Base-by-base conservation (phyloP, 2,113 vertebrate species). In the Opisthocomus hoazin region DNA sequence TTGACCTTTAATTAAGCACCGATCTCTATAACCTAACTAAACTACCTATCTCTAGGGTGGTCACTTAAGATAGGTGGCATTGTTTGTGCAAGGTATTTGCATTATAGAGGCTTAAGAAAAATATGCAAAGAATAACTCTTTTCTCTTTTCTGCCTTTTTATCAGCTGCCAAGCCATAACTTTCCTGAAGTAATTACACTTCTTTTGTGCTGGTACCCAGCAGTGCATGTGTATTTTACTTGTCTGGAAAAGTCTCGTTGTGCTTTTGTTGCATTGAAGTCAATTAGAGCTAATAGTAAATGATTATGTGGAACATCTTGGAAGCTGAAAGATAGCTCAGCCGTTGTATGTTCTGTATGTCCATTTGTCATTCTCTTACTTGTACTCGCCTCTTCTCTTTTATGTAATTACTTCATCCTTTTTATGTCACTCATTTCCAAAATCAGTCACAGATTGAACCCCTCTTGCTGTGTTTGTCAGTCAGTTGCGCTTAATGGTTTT, bases 261-360 rank as follows among this genome's bases (percentile, higher is more conserved):
- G 41, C 85, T 87, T 95, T 91, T 95, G 51, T 91, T 84, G 75
- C 58, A 41, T 11, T 63, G 22, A 93, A 91, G 83, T 95, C 61
- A 69, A 51, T 95, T 94, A 92, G 65, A 65, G 37, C 14, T 90
- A 74, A 92, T 89, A 68, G 81, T 92, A 87, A 93, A 91, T 65
- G 46, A 84, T 90, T 65, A 89, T 30, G n/a, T 57, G 71, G 61
- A 87, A 63, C 71, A 82, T 90, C 71, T 79, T 61, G 79, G 60
- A 86, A 80, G 34, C 68, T 84, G 71, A 82, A 90, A 89, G 64
- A 50, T 66, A 94, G 45, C 50, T 43, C 36, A 90, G 20, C 30
- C 46, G 29, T 32, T 75, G 12, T 15, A 19, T 32, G 26, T 45
- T 77, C 27, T 76, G 15, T 71, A 39, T 90, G 65, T 76, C 71